A percentile compares a stretch with the other conserved stretches of the same genome.
Conservation (phyloP, 2,113 vertebrate species). For the Podilymbus podiceps region DNA sequence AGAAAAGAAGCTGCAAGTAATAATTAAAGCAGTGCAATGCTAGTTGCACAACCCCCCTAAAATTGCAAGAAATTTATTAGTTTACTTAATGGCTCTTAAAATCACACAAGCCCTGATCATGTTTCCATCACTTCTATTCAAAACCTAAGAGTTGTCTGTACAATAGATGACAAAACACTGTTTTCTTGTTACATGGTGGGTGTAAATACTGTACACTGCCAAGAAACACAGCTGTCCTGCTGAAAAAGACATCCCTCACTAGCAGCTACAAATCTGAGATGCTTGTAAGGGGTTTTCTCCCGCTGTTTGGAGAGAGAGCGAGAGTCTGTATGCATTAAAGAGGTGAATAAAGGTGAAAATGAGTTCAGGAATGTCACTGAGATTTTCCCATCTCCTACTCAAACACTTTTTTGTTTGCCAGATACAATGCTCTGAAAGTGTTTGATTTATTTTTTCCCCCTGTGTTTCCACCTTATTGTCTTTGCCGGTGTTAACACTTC, state of each 20-base stretch:
- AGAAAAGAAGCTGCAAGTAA: neutral
- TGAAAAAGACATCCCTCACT: neutral
- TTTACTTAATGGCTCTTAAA: neutral
- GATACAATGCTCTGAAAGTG: neutral
- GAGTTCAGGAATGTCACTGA: neutral
- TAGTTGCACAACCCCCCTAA: neutral
- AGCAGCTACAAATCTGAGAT: neutral
- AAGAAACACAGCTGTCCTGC: constrained; percentile 49
- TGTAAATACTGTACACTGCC: constrained; percentile 8
- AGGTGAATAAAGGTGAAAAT: neutral
- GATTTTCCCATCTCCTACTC: neutral
- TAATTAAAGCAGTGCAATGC: neutral
- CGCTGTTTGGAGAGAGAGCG: neutral
- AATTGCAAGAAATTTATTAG: neutral
- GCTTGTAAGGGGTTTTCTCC: neutral
- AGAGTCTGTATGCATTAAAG: neutral
- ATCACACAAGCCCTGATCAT: neutral
- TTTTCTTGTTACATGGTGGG: constrained; percentile 27
- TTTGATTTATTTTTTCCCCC: neutral
- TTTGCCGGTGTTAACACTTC: neutral
- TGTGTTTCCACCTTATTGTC: neutral
- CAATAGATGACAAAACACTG: constrained; percentile 45
- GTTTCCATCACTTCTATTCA: constrained; percentile 8
- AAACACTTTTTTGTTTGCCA: neutral
- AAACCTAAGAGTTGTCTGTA: neutral